Evolutionary conservation across 2,888 invertebrate genomes (phyloP), one percentile per base, ranked within the genome.

Genomic region (Caenorhabditis japonica): DNA sequence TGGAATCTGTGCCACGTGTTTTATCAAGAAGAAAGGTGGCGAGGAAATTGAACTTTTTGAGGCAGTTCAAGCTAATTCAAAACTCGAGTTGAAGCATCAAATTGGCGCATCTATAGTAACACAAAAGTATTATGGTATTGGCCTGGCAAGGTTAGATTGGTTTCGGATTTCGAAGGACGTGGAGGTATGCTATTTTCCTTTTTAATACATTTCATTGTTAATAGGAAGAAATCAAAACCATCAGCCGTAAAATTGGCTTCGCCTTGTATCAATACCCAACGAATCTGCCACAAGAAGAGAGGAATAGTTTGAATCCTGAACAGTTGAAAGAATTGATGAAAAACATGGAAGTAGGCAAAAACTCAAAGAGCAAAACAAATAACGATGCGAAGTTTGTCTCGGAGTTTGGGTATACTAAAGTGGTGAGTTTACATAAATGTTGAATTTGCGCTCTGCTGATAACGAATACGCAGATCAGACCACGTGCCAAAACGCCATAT

Each of bases 1-100:
- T 51, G 75, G 75, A 27, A 75, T 75, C 2, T 75, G 75, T 44
- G 75, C 75, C 3, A 75, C 75, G 8, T 75, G 75, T 49, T 75
- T 75, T 17, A 75, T 75, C 30, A 75, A 71, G 12, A 75, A 71
- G 36, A 64, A 71, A 25, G 75, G 69, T 51, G 49, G 23, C 5
- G 66, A 66, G n/a, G 71, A 75, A 46, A 71, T 71, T 21, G 70
- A 66, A 41, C 33, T 69, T 3, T 75, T 75, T 17, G 75, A 75
- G 27, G 75, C 75, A 34, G 69, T 69, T 17, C 69, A 69, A 51
- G 69, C 75, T 8, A 64, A 64, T 46, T 66, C 75, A 15, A 56
- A 61, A 33, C 17, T 75, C 12, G 66, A 75, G 27, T 60, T 61
- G 30, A 70, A 62, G 30, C 49, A 75, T 61, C 71, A 71, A 27